Conservation (phyloP, 2,797 vertebrate genomes). For the Chloroceryle inda region DNA sequence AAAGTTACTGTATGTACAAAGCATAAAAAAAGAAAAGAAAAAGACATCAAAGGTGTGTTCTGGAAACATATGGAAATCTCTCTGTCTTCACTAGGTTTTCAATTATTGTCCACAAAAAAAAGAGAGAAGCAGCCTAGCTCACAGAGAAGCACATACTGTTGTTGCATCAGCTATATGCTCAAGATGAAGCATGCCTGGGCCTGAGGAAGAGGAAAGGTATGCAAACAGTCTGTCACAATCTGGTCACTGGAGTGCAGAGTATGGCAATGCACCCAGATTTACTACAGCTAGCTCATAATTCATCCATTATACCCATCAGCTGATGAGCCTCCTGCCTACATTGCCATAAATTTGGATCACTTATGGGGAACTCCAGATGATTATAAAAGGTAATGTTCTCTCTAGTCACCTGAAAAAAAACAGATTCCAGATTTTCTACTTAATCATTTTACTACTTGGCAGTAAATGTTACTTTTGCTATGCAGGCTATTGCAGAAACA, state of each 20-base stretch:
- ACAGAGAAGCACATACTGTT: background rate
- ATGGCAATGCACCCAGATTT: background rate
- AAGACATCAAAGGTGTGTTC: background rate
- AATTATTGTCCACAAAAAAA: background rate
- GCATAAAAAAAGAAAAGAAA: background rate
- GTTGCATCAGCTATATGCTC: background rate
- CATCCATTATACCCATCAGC: constrained; percentile 21
- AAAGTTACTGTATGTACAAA: background rate
- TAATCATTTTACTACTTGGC: constrained; percentile 61
- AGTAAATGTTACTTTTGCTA: constrained; percentile 43
- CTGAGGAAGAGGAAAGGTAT: constrained; percentile 13
- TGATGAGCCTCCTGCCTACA: background rate
- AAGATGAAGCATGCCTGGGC: background rate
- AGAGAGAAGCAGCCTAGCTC: background rate
- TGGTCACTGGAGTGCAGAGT: constrained; percentile 37
- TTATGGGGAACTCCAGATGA: constrained; percentile 52
- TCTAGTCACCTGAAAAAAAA: constrained; percentile 64
- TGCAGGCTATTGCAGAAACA: constrained; percentile 46
- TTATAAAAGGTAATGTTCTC: constrained; percentile 51
- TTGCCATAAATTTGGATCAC: constrained; percentile 41
- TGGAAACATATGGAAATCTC: background rate
- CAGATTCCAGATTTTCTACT: constrained; percentile 64
- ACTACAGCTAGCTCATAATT: constrained; percentile 1
- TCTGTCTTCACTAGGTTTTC: background rate
- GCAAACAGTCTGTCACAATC: constrained; percentile 43